These are phyloP conservation scores for Lasioglossum morio DNA, from an alignment of 2,888 invertebrate genomes.

Conservation along the genomic window DNA sequence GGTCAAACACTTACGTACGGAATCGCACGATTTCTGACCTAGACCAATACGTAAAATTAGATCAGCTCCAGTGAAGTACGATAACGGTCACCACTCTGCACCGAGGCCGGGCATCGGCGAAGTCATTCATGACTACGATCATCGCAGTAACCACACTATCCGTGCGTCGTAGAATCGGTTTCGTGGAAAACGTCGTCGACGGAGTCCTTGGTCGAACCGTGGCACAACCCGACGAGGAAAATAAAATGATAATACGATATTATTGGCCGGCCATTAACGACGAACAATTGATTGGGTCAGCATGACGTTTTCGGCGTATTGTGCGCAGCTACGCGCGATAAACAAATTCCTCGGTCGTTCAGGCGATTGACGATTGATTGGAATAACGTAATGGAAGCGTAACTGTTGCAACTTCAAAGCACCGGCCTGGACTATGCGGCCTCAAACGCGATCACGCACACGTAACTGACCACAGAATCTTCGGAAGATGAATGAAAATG, in stretches of 20 bases:
- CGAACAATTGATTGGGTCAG: slow-evolving; percentile 54
- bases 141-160: background rate
- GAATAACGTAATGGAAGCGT: slow-evolving; percentile 47
- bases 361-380: slow-evolving; percentile 71
- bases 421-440: background rate
- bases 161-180: slow-evolving; percentile 15
- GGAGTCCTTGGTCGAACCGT: slow-evolving; percentile 27
- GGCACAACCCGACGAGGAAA: slow-evolving; percentile 52
- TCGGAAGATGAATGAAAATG: background rate
- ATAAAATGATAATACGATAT: slow-evolving; percentile 70
- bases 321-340: slow-evolving; percentile 67
- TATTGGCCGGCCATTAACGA: slow-evolving; percentile 68
- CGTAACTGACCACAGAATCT: background rate
- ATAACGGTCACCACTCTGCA: slow-evolving; percentile 34
- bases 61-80: slow-evolving; percentile 31
- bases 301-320: slow-evolving; percentile 69
- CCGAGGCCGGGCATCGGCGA: slow-evolving; percentile 4
- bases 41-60: slow-evolving; percentile 41
- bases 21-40: slow-evolving; percentile 47
- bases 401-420: slow-evolving; percentile 33
- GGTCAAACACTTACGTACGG: slow-evolving; percentile 1
- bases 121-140: slow-evolving; percentile 28
- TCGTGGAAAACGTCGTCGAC: slow-evolving; percentile 28
- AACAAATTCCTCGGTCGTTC: slow-evolving; percentile 75
- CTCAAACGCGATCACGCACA: background rate